A percentile compares a stretch with the other conserved stretches of the same genome.
These are phyloP conservation scores for Schizaphis graminum DNA, from an alignment of 2,888 invertebrate genomes.

Conservation along the genomic window DNA sequence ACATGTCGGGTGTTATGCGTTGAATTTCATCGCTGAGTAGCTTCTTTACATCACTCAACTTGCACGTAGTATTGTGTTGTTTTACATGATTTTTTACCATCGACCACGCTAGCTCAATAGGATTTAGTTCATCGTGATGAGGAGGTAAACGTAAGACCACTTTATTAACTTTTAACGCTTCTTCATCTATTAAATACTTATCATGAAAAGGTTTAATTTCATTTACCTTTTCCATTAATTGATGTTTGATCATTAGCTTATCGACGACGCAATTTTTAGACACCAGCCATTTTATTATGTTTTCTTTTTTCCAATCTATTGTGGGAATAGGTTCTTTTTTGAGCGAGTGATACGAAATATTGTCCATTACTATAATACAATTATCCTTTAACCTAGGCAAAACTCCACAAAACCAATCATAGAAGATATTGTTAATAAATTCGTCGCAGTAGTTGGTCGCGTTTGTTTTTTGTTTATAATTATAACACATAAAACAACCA, in stretches of 20 bases:
- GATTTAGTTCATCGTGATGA: not conserved
- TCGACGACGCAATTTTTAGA: not conserved
- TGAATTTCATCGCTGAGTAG: not conserved
- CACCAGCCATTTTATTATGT: not conserved
- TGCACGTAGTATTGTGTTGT: not conserved
- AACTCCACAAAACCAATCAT: not conserved
- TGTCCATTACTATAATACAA: not conserved
- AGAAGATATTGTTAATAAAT: not conserved
- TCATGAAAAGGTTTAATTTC: not conserved
- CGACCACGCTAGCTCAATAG: not conserved
- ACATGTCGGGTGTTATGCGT: not conserved
- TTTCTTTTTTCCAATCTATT: not conserved
- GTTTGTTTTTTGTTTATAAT: not conserved
- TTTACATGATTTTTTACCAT: constrained; percentile 7
- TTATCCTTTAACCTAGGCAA: not conserved
- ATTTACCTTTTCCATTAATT: not conserved
- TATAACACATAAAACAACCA: not conserved
- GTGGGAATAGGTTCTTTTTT: not conserved
- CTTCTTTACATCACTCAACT: not conserved
- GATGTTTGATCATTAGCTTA: not conserved
- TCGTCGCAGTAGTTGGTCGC: not conserved
- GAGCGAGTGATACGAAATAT: not conserved
- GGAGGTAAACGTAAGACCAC: constrained; percentile 18
- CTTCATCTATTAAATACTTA: not conserved
- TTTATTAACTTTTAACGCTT: constrained; percentile 7